phyloP scores from a whole-genome alignment of 2,888 invertebrate genomes.

The Eupelmus urozonus region DNA sequence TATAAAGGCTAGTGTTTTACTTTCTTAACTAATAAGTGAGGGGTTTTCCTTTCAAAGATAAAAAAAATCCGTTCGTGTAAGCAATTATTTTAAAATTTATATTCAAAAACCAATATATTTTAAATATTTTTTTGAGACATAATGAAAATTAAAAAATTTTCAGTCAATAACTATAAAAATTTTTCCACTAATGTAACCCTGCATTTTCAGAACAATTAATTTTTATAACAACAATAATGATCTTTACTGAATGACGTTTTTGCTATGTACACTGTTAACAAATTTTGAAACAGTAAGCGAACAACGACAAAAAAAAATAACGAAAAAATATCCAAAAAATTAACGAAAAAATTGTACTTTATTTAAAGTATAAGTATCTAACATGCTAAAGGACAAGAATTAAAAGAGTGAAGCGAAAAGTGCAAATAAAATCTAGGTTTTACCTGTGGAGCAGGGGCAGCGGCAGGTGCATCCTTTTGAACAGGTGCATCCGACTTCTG shows the following conservation, averaged over 20 bases:
- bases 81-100: no score
- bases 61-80: no score
- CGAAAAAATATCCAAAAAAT: conserved; percentile 17
- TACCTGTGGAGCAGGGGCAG: conserved; percentile 74
- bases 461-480: conserved; percentile 73
- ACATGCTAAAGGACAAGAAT: conserved; percentile 39
- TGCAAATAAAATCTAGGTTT: conserved; percentile 63
- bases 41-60: no score
- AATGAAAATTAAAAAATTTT: no score
- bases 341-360: conserved; percentile 24
- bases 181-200: no score
- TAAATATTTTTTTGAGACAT: no score
- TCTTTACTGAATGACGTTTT: background rate
- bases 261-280: background rate
- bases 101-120: no score
- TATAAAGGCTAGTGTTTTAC: no score
- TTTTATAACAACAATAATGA: background rate
- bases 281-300: background rate
- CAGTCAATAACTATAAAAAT: no score
- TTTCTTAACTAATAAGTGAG: no score
- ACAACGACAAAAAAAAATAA: background rate
- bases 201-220: background rate
- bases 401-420: conserved; percentile 63
- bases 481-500: conserved; percentile 74
- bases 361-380: conserved; percentile 33